Evolutionary conservation across 2,797 vertebrate species (phyloP).

Genomic region (Ammospiza maritima): DNA sequence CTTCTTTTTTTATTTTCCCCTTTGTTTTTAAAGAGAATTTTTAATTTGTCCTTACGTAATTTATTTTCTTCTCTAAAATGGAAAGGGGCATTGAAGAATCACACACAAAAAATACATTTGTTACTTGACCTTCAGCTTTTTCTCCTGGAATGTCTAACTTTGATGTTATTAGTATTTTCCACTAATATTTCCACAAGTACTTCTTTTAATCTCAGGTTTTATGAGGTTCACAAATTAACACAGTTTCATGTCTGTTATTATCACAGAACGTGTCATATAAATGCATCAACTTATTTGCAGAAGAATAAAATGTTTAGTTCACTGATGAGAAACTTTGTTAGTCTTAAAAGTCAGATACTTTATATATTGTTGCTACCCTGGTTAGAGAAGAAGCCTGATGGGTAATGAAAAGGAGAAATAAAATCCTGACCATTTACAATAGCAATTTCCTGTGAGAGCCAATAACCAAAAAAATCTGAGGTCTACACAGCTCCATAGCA

Average conservation of each 20-base stretch:
- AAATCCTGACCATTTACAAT: neutral
- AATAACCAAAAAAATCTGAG: neutral
- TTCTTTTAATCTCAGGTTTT: neutral
- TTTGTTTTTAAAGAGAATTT: neutral
- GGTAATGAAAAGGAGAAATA: neutral
- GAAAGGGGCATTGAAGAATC: constrained; percentile 23
- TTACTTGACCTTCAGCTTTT: neutral
- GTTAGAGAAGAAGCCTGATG: neutral
- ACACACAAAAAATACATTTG: neutral
- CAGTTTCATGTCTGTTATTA: neutral
- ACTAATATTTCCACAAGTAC: neutral
- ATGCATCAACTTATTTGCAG: neutral
- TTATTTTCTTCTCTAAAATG: neutral
- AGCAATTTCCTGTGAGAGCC: neutral
- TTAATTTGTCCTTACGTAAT: neutral
- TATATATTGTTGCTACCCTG: neutral
- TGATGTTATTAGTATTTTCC: neutral
- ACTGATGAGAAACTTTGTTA: neutral
- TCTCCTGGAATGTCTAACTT: neutral
- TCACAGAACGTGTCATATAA: neutral
- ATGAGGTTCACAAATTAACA: neutral
- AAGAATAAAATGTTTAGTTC: neutral
- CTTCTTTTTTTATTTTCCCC: accelerated
- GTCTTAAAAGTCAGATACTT: neutral
- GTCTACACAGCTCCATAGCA: constrained; percentile 48